Base-by-base conservation (phyloP, 2,797 vertebrate species). In the Agapornis canus region DNA sequence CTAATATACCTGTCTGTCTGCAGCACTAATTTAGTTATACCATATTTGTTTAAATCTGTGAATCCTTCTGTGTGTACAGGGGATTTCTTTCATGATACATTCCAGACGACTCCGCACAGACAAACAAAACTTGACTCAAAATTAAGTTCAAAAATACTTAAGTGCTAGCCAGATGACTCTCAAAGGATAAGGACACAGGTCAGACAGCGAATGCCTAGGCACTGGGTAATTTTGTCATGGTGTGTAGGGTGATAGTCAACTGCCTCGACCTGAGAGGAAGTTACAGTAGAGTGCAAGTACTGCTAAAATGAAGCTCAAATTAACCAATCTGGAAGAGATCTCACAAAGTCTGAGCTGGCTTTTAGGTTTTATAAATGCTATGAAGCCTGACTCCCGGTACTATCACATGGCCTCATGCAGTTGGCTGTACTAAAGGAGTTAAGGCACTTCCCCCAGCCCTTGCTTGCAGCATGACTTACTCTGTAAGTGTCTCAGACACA, bases 171-270 rank as follows among this genome's bases (percentile, higher is more conserved):
- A 61, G 10, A 20, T 59, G 35, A 63, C 69, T 81, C 43, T 51
- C 7, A 80, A 70, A 89, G 19, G 10, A 40, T 21, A 66, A 52
- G 65, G 26, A 47, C 0, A 0, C 3, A n/a, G 15, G 21, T 56
- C 60, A 72, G 19, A 13, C 10, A 17, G 5, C 20, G 25, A 63
- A 47, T 85, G 19, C 20, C 48, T 66, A 27, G 11, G 6, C 21
- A 19, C 20, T 45, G 22, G 16, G 2, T 56, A 56, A 56, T 87
- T 80, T 60, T 87, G 5, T 47, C 10, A 37, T 32, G 42, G 39
- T 7, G 2, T 1, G 8, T 68, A 68, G 45, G 13, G 7, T 8
- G 40, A 43, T 6, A 79, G 7, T 26, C 8, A 48, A 56, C 31
- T 75, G 13, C 48, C 18, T 22, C 40, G 20, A 80, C 8, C 13